Conservation (phyloP, 2,888 invertebrate species). For the Protodeltote pygarga region DNA sequence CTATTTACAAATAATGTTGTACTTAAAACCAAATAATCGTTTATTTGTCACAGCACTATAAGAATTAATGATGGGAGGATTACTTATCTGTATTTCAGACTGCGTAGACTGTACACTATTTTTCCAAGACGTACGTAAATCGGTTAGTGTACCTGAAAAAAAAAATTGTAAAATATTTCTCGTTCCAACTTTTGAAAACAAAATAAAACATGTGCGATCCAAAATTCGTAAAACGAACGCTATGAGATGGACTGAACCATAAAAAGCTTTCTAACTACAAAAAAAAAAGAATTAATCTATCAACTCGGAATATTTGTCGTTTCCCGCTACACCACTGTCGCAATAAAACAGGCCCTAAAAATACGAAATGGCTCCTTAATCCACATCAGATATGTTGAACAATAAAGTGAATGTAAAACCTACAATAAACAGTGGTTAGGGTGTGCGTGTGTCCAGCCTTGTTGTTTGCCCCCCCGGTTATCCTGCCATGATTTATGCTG, state of each 20-base stretch:
- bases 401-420: constrained; percentile 71
- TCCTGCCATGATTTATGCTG: constrained; percentile 81
- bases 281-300: neutral
- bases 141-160: too few relatives aligned
- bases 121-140: too few relatives aligned
- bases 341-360: constrained; percentile 36
- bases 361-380: constrained; percentile 45
- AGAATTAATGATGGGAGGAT: too few relatives aligned
- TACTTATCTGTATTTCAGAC: too few relatives aligned
- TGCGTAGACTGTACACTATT: too few relatives aligned
- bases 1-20: too few relatives aligned
- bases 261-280: neutral
- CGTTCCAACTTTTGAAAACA: too few relatives aligned
- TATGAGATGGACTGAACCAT: neutral
- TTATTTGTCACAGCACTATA: too few relatives aligned
- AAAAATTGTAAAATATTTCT: too few relatives aligned
- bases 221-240: too few relatives aligned
- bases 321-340: constrained; percentile 2
- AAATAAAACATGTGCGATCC: too few relatives aligned
- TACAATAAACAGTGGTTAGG: constrained; percentile 79
- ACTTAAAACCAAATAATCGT: too few relatives aligned
- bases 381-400: constrained; percentile 63
- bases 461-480: constrained; percentile 78
- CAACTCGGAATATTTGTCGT: constrained; percentile 19
- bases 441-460: constrained; percentile 62